phyloP scores from a whole-genome alignment of 2,113 vertebrate species.

The Sminthopsis crassicaudata region DNA sequence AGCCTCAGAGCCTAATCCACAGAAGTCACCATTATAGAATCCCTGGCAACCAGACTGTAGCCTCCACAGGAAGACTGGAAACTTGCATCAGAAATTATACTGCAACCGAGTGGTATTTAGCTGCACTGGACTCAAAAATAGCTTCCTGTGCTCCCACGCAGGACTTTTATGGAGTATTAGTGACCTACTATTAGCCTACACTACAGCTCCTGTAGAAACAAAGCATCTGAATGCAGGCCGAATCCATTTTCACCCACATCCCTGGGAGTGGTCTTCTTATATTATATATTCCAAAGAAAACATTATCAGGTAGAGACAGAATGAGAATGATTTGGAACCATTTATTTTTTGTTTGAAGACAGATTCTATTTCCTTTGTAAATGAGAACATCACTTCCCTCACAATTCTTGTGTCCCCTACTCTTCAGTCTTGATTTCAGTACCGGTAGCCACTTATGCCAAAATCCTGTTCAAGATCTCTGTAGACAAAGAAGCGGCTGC shows the following conservation, averaged over 20 bases:
- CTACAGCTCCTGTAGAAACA: background rate
- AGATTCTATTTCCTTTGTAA: constrained; percentile 7
- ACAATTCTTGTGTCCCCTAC: background rate
- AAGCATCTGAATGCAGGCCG: background rate
- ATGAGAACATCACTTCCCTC: background rate
- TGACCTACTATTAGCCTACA: too few relatives aligned
- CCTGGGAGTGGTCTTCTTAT: background rate
- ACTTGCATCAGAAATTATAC: background rate
- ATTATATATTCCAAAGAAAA: constrained; percentile 29
- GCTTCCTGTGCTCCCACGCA: too few relatives aligned
- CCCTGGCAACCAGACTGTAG: constrained; percentile 8
- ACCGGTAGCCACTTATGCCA: background rate
- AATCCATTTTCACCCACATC: background rate
- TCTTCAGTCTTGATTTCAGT: background rate
- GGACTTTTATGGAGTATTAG: too few relatives aligned
- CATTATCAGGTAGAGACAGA: background rate
- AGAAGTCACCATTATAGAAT: constrained; percentile 25
- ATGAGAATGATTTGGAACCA: constrained; percentile 14
- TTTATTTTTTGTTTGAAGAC: constrained; percentile 21
- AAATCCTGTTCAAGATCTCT: constrained; percentile 32
- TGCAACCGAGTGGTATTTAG: too few relatives aligned
- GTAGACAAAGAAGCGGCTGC: constrained; percentile 25
- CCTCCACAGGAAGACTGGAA: background rate
- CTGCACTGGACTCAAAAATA: too few relatives aligned
- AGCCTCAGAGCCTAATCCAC: constrained; percentile 24